phyloP scores from a whole-genome alignment of 2,797 vertebrate genomes.

The Falco rusticolus region DNA sequence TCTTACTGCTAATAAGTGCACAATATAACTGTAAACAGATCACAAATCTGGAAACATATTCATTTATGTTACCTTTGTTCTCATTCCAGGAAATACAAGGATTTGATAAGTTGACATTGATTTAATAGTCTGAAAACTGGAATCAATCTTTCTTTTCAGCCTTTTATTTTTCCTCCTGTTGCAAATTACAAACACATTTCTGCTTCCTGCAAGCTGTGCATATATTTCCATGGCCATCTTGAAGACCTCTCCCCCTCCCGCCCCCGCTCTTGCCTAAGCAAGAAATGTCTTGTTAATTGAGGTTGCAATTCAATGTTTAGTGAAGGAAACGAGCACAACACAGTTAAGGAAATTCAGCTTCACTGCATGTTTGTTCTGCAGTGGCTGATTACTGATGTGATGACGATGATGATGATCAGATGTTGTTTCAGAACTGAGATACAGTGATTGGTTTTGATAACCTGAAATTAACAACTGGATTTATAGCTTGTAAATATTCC shows the following conservation, averaged over 20 bases:
- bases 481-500: constrained; percentile 77
- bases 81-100: constrained; percentile 63
- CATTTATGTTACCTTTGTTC: constrained; percentile 66
- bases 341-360: constrained; percentile 30
- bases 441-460: constrained; percentile 73
- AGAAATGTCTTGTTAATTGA: constrained; percentile 73
- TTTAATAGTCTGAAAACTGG: constrained; percentile 71
- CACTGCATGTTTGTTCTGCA: not conserved
- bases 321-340: constrained; percentile 39
- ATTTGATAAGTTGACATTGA: constrained; percentile 73
- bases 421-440: constrained; percentile 62
- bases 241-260: not conserved
- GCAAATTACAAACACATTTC: constrained; percentile 77
- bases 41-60: constrained; percentile 62
- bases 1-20: constrained; percentile 57
- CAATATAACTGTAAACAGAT: constrained; percentile 71
- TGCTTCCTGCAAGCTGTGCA: constrained; percentile 57
- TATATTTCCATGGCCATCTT: constrained; percentile 35
- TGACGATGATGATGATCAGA: constrained; percentile 47
- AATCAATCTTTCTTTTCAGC: constrained; percentile 63
- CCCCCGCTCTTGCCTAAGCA: constrained; percentile 36
- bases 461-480: constrained; percentile 77
- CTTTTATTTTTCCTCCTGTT: constrained; percentile 71
- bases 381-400: constrained; percentile 21
- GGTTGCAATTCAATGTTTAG: constrained; percentile 64